These are phyloP conservation scores for Hydropotes inermis DNA, from an alignment of 2,113 vertebrate species.

Conservation along the genomic window DNA sequence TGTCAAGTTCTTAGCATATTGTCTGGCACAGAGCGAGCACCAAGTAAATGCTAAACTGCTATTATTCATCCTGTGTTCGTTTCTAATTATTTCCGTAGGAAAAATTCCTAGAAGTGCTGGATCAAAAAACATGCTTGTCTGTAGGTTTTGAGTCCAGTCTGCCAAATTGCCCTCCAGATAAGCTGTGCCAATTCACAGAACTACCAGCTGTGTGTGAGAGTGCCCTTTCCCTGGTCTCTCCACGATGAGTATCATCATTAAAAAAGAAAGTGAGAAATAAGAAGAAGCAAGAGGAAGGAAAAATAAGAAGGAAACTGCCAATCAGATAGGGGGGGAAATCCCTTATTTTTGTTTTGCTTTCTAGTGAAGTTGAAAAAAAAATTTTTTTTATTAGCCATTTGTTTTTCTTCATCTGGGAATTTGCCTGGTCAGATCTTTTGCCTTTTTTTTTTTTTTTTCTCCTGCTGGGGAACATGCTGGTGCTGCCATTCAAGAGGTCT, in stretches of 20 bases:
- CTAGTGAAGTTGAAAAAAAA: neutral
- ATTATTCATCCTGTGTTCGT: conserved; percentile 51
- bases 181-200: conserved; percentile 51
- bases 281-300: neutral
- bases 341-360: neutral
- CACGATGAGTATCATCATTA: neutral
- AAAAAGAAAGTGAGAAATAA: neutral
- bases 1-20: neutral
- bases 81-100: conserved; percentile 67
- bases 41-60: neutral
- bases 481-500: neutral
- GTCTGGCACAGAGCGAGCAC: neutral
- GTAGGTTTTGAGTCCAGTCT: conserved; percentile 43
- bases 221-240: neutral
- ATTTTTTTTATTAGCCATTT: neutral
- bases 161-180: conserved; percentile 70
- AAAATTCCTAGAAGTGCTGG: conserved; percentile 69
- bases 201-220: conserved; percentile 28
- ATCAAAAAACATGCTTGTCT: conserved; percentile 50
- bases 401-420: neutral
- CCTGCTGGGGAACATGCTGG: neutral
- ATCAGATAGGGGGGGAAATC: neutral
- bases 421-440: neutral
- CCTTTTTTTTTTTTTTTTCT: neutral
- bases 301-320: neutral